Evolutionary conservation across 2,113 vertebrate genomes (phyloP), one percentile per base, ranked within the genome.

Genomic region (Bettongia penicillata): DNA sequence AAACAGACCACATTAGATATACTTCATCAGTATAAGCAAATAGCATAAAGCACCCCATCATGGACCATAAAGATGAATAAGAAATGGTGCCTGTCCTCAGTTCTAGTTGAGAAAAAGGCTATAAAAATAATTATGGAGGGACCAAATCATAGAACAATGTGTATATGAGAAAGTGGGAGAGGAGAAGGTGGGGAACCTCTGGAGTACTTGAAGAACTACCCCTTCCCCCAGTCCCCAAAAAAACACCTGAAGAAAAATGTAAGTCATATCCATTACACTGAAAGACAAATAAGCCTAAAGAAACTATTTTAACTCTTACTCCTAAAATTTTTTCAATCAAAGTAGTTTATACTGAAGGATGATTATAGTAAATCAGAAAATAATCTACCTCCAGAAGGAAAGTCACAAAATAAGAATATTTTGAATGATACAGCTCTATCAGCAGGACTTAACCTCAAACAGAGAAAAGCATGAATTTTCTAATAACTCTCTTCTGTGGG

Each of bases 1-100:
- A n/a, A 26, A 92, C 9, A 0, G 51, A n/a, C 0, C 11, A n/a
- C 5, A 3, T 7, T 0, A 4, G 77, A 1, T 53, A 68, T 12
- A 31, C 31, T 31, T 68, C 57, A 48, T 2, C 48, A 48, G 48
- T 48, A 48, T 68, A 68, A 84, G 68, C 19, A 43, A 43, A 19
- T 84, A 43, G 16, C 68, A 84, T 22, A 23, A 43, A 43, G n/a
- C 7, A 23, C 68, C 31, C 37, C 61, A 77, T 3, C 61, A 77
- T n/a, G 37, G 61, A 77, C 14, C n/a, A 84, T 84, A 43, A 84
- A 23, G 16, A 43, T 84, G 37, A 84, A n/a, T 84, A 84, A 84
- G 16, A 84, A 43, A 43, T 43, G n/a, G 2, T 84, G 1, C 37
- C n/a, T 84, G n/a, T 43, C 16, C 37, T 84, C 37, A n/a, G 19